Base-by-base conservation (phyloP, 2,113 vertebrate species). In the Rhynchopsitta pachyrhyncha region DNA sequence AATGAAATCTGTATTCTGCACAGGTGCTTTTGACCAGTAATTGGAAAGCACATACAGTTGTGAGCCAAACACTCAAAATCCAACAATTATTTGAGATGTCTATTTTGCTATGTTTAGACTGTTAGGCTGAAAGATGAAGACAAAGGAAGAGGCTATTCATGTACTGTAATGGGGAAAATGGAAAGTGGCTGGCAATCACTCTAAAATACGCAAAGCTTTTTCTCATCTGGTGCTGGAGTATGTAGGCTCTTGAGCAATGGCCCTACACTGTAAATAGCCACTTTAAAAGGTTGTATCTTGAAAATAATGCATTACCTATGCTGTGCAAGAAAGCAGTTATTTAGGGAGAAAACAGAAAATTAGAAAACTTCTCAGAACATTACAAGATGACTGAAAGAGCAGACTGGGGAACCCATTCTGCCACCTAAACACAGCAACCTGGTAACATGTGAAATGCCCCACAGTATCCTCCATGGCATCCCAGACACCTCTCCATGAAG, bases 51-150 rank as follows among this genome's bases (percentile, higher is more conserved):
- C 10, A 39, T 33, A 53, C 3, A 87, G 28, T 50, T 79, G 16
- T 81, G 44, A 95, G 69, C 20, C 66, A 86, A 88, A 74, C 50
- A 69, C 44, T 93, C 49, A 83, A 82, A 94, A 84, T 71, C 31
- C 76, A 88, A 64, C 68, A 78, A 88, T 81, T 92, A 95, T 78
- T 86, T 90, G 64, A 22, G 1, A 78, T 69, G 33, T 31, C 35
- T 92, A 12, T 83, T 90, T 96, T 91, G 39, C 50, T 68, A 12
- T 90, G 62, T 94, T 92, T 88, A 78, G 76, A 42, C 22, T 50
- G 44, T 41, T 71, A 76, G 35, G 14, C 35, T 94, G 80, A 88
- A 88, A 81, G 47, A 81, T 17, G 55, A 88, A 83, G 55, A 88
- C 53, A 90, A 94, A 93, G 59, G 41, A 80, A 55, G 50, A 86